These are phyloP conservation scores for Phenacoccus solenopsis DNA, from an alignment of 1,140 invertebrate genomes.

Conservation along the genomic window DNA sequence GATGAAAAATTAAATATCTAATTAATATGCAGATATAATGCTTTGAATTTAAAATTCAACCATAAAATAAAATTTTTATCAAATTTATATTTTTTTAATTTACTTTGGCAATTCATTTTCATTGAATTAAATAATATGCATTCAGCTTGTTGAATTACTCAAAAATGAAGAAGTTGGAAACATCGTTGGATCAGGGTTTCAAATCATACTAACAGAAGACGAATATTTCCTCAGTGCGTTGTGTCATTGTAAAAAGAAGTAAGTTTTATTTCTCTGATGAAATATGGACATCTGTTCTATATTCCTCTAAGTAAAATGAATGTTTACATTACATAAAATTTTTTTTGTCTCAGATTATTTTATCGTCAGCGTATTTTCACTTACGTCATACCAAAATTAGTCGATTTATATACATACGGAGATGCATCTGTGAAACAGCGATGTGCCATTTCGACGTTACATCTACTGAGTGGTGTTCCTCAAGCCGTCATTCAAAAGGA, in stretches of 20 bases:
- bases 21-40: too few relatives aligned
- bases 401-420: constrained; percentile 31
- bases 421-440: constrained; percentile 34
- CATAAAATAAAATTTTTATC: too few relatives aligned
- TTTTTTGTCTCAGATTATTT: constrained; percentile 35
- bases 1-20: too few relatives aligned
- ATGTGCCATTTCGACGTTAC: constrained; percentile 47
- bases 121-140: too few relatives aligned
- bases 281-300: not conserved
- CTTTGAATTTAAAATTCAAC: too few relatives aligned
- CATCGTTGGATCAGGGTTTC: not conserved
- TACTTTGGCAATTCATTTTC: too few relatives aligned
- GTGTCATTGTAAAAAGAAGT: constrained; percentile 20
- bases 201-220: not conserved
- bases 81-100: too few relatives aligned
- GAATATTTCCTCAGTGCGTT: constrained; percentile 17
- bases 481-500: constrained; percentile 45
- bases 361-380: constrained; percentile 51
- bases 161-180: not conserved
- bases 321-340: constrained; percentile 31
- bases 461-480: constrained; percentile 46
- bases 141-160: not conserved
- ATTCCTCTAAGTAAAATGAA: too few relatives aligned
- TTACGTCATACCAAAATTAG: constrained; percentile 37
- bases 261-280: not conserved